Percentiles rank a stretch among this genome's conserved stretches.
Conservation (phyloP, 2,888 invertebrate species). For the Watsonalla binaria region DNA sequence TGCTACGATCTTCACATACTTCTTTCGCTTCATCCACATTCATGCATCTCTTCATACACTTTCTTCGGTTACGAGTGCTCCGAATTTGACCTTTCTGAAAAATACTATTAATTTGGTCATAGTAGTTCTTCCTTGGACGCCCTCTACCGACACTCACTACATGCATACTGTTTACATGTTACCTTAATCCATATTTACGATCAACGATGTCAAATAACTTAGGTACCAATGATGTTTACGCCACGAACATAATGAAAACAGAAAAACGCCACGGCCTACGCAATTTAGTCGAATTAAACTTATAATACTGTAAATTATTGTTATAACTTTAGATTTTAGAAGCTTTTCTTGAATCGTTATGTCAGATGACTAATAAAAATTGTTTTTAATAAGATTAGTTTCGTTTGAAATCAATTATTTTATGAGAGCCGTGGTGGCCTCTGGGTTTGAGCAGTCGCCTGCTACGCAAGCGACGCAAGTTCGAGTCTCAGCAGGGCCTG, state of each 20-base stretch:
- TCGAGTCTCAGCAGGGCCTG: no score
- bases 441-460: no score
- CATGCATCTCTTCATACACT: no score
- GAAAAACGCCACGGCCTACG: constrained; percentile 5
- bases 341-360: not conserved
- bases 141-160: no score
- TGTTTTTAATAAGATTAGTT: not conserved
- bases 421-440: no score
- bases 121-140: no score
- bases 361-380: not conserved
- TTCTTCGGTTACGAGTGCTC: no score
- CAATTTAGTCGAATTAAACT: not conserved
- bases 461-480: no score
- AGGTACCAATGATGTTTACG: constrained; percentile 19
- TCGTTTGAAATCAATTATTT: not conserved
- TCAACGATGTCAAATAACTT: constrained; percentile 29
- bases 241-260: constrained; percentile 16
- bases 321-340: not conserved
- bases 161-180: constrained; percentile 8
- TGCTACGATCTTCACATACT: no score
- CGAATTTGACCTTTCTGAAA: no score
- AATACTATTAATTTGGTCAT: no score
- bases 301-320: not conserved
- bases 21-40: no score
- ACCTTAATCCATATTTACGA: constrained; percentile 37